Conservation (phyloP, 2,113 vertebrate species). For the Tupaia tana region DNA sequence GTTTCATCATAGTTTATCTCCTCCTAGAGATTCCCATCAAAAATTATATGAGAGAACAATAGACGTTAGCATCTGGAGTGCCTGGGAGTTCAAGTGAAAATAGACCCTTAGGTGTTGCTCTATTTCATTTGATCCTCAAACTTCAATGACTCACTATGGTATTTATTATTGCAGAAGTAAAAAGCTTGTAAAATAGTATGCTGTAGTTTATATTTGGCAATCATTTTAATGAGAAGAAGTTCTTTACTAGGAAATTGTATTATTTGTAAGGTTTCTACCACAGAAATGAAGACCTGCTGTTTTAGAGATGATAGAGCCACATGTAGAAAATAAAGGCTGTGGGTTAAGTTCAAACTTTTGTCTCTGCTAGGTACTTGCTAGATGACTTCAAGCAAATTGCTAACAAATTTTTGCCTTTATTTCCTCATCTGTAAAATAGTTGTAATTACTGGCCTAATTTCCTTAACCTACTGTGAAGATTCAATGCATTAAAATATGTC, state of each 20-base stretch:
- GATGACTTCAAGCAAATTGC: background rate
- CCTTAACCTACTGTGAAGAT: background rate
- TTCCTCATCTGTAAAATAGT: background rate
- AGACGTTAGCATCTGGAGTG: background rate
- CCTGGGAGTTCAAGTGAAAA: background rate
- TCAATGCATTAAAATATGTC: background rate
- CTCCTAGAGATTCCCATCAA: constrained; percentile 8
- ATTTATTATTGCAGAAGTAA: background rate
- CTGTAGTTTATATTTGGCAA: constrained; percentile 1
- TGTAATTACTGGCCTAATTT: background rate
- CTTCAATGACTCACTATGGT: background rate
- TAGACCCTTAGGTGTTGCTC: background rate
- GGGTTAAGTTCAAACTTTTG: background rate
- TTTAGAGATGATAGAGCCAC: background rate
- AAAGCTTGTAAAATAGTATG: background rate
- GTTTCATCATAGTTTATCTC: background rate
- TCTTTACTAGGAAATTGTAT: background rate
- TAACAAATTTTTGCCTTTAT: background rate
- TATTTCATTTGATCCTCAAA: constrained; percentile 5
- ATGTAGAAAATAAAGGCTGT: background rate
- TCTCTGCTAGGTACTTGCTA: background rate
- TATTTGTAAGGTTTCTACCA: background rate
- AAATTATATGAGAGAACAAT: background rate
- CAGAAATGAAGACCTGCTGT: background rate
- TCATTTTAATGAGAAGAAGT: background rate